Evolutionary conservation across 1,140 invertebrate genomes (phyloP).

Genomic region (Bilobella aurantiaca): DNA sequence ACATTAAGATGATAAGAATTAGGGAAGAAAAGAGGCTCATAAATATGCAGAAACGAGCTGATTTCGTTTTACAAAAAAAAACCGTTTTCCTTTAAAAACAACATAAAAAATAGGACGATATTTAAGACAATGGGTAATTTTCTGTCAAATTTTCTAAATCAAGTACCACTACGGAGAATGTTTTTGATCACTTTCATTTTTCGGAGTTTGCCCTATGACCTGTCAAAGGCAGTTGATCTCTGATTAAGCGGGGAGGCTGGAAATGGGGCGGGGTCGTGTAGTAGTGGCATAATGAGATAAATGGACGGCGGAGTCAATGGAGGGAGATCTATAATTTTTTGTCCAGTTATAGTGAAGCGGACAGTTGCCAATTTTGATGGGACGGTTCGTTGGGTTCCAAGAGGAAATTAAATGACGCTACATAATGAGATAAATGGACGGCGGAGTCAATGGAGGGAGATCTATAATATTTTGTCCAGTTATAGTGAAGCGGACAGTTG

Average conservation of each 20-base stretch:
- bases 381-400: neutral
- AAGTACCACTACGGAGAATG: too few relatives aligned
- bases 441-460: neutral
- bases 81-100: too few relatives aligned
- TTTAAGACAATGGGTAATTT: too few relatives aligned
- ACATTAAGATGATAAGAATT: constrained; percentile 1
- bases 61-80: too few relatives aligned
- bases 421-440: neutral
- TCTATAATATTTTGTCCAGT: neutral
- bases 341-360: neutral
- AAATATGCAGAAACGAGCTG: neutral
- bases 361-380: constrained; percentile 8
- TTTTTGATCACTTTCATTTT: too few relatives aligned
- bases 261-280: too few relatives aligned
- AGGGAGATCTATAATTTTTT: neutral
- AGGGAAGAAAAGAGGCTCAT: neutral
- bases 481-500: neutral
- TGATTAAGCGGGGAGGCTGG: too few relatives aligned
- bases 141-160: too few relatives aligned
- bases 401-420: constrained; percentile 8
- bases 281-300: too few relatives aligned
- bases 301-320: neutral
- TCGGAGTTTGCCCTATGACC: too few relatives aligned
- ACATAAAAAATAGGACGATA: too few relatives aligned
- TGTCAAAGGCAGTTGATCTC: neutral